These are phyloP conservation scores for Imbricaverruca yamaguchii DNA, from an alignment of 2,888 invertebrate species.

Conservation along the genomic window DNA sequence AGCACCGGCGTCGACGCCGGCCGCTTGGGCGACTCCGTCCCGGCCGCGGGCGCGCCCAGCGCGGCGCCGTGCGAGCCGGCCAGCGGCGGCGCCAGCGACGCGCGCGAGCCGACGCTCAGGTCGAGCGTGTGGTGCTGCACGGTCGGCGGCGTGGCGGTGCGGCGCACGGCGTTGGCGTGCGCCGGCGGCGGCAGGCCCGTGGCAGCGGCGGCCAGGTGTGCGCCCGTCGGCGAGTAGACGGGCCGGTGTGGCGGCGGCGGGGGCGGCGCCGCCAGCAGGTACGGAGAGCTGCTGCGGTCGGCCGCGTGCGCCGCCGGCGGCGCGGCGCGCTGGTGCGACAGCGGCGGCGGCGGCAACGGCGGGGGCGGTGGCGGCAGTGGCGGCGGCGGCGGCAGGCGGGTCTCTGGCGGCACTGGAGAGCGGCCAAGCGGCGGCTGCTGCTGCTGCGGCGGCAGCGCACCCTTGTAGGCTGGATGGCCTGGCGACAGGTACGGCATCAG, in stretches of 20 bases:
- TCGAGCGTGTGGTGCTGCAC: constrained; percentile 26
- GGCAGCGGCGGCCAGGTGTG: background rate
- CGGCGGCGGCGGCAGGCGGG: background rate
- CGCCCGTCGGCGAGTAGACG: constrained; percentile 4
- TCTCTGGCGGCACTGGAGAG: constrained; percentile 33
- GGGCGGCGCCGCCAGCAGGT: background rate
- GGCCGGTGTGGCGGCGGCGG: background rate
- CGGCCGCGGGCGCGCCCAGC: background rate
- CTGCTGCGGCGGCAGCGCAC: constrained; percentile 34
- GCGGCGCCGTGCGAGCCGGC: no score
- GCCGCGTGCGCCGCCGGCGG: constrained; percentile 5
- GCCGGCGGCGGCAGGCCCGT: constrained; percentile 36
- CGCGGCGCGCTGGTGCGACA: constrained; percentile 23
- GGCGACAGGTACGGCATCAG: background rate
- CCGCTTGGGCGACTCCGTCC: background rate
- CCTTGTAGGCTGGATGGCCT: constrained; percentile 16
- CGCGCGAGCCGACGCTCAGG: constrained; percentile 27
- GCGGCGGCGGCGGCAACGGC: constrained; percentile 30
- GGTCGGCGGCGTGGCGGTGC: constrained; percentile 31
- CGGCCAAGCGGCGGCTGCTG: constrained; percentile 34
- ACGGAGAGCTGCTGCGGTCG: constrained; percentile 11
- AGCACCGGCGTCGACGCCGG: constrained; percentile 9
- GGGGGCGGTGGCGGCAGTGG: constrained; percentile 36
- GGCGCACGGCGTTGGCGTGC: constrained; percentile 35
- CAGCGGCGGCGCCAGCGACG: background rate